These are phyloP conservation scores for Tineola bisselliella DNA, from an alignment of 2,888 invertebrate species.

Conservation along the genomic window DNA sequence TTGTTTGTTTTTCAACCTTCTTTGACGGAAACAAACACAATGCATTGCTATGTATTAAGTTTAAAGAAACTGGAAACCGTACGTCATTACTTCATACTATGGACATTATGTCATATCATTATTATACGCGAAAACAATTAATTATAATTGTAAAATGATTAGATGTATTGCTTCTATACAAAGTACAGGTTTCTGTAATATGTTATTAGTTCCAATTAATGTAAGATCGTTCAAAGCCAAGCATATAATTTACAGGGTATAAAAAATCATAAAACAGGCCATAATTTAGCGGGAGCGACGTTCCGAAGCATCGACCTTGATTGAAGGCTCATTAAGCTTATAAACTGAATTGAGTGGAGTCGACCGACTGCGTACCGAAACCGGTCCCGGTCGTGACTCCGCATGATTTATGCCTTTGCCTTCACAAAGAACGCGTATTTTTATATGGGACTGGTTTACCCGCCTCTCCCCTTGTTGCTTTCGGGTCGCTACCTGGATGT, in stretches of 20 bases:
- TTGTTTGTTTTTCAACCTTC: slow-evolving; percentile 56
- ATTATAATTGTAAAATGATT: not conserved
- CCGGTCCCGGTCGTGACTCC: slow-evolving; percentile 53
- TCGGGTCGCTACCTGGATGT: slow-evolving; percentile 45
- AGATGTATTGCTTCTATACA: not conserved
- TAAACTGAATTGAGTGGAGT: slow-evolving; percentile 34
- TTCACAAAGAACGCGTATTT: slow-evolving; percentile 46
- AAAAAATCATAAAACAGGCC: slow-evolving; percentile 24
- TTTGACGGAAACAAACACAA: slow-evolving; percentile 53
- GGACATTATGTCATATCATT: too few species aligned
- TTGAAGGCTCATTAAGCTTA: slow-evolving; percentile 57
- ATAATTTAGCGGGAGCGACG: slow-evolving; percentile 36
- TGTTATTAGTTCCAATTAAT: slow-evolving; percentile 8
- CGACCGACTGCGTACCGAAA: slow-evolving; percentile 39
- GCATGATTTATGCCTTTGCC: slow-evolving; percentile 60
- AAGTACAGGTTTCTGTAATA: slow-evolving; percentile 1
- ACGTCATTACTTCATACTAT: not conserved
- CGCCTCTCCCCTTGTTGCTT: slow-evolving; percentile 24
- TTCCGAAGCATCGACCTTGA: slow-evolving; percentile 52
- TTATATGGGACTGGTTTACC: slow-evolving; percentile 41
- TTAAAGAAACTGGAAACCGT: not conserved
- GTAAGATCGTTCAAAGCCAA: slow-evolving; percentile 9
- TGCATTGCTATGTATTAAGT: slow-evolving; percentile 34
- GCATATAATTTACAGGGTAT: slow-evolving; percentile 11
- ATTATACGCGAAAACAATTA: not conserved